These are phyloP conservation scores for Chloroclysta siterata DNA, from an alignment of 2,888 invertebrate species.

Conservation along the genomic window DNA sequence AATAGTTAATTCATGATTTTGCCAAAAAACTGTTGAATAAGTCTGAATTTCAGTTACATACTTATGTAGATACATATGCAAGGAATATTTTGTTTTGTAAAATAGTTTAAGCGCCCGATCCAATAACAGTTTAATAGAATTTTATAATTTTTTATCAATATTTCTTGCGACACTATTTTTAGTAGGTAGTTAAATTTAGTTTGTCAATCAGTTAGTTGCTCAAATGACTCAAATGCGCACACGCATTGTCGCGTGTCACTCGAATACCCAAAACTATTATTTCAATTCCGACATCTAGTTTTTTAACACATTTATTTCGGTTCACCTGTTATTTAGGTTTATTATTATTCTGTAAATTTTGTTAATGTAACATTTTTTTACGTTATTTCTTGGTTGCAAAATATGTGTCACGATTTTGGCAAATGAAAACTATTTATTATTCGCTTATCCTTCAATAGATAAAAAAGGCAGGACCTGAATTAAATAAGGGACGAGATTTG, in stretches of 20 bases:
- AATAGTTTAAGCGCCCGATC: no score
- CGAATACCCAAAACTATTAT: conserved; percentile 1
- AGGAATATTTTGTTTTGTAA: no score
- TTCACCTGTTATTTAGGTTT: conserved; percentile 30
- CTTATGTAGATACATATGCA: no score
- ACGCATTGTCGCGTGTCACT: conserved; percentile 23
- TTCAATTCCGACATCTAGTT: conserved; percentile 17
- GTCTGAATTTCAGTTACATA: no score
- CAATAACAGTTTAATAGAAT: no score
- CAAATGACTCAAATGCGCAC: conserved; percentile 5
- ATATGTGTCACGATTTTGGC: background rate
- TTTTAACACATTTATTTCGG: conserved; percentile 26
- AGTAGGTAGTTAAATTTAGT: background rate
- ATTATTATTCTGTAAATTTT: conserved; percentile 25
- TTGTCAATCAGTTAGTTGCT: background rate
- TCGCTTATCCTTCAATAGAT: conserved; percentile 7
- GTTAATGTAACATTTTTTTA: conserved; percentile 27
- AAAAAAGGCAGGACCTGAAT: no score
- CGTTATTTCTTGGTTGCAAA: conserved; percentile 16
- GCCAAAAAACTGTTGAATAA: no score
- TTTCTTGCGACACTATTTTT: no score
- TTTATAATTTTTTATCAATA: no score
- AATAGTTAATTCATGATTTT: no score
- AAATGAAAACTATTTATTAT: conserved; percentile 18
- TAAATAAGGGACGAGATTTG: no score